A percentile compares a stretch with the other conserved stretches of the same genome.
Conservation (phyloP, 2,888 invertebrate genomes). For the Fragum whitleyi region DNA sequence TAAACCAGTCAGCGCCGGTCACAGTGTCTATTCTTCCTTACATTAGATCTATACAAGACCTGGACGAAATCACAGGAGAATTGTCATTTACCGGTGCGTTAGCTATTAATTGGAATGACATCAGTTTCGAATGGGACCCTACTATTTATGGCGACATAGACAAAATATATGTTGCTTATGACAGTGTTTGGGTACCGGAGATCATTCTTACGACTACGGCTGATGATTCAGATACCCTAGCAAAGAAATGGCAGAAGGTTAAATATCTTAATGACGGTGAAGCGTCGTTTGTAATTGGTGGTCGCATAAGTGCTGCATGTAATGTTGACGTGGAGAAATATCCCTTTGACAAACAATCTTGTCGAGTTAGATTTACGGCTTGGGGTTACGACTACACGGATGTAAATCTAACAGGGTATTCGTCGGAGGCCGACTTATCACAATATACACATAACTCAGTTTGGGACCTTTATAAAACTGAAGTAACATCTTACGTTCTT, state of each 20-base stretch:
- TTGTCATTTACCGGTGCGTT: constrained; percentile 3
- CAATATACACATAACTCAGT: not conserved
- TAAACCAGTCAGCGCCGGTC: not conserved
- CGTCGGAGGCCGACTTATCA: not conserved
- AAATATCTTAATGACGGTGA: not conserved
- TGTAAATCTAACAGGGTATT: not conserved
- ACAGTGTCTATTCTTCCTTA: not conserved
- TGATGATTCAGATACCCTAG: constrained; percentile 2
- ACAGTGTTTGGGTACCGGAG: constrained; percentile 16
- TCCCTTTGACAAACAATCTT: constrained; percentile 7
- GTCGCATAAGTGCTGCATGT: not conserved
- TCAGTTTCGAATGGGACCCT: not conserved
- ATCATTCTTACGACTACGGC: constrained; percentile 4
- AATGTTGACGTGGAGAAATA: constrained; percentile 9
- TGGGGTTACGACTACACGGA: not conserved
- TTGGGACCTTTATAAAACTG: not conserved
- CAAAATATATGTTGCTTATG: not conserved
- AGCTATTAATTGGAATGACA: not conserved
- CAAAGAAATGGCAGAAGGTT: constrained; percentile 13
- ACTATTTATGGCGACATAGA: not conserved
- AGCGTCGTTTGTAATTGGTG: constrained; percentile 1
- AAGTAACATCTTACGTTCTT: not conserved
- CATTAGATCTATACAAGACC: constrained; percentile 12
- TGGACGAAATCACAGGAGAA: constrained; percentile 15
- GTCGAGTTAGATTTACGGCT: not conserved